Percentiles rank a stretch among this genome's conserved stretches.
These are phyloP conservation scores for Copsychus sechellarum DNA, from an alignment of 2,113 vertebrate species.

Conservation along the genomic window DNA sequence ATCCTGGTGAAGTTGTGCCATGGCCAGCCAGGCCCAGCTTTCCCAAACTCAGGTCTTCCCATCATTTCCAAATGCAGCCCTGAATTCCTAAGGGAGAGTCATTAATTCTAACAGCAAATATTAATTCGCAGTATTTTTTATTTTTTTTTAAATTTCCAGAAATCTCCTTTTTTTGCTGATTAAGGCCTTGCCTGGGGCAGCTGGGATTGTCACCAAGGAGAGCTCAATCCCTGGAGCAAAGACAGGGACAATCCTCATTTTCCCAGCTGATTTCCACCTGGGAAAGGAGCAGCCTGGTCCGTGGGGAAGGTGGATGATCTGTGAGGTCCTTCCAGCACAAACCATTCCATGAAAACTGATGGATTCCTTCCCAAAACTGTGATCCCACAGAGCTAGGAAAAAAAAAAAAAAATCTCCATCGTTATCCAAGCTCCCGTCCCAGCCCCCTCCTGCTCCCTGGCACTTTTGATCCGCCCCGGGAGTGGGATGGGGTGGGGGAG, in stretches of 20 bases:
- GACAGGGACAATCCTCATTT: background rate
- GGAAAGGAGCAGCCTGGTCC: background rate
- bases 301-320: background rate
- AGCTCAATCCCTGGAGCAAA: background rate
- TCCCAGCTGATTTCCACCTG: background rate
- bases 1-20: background rate
- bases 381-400: background rate
- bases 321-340: background rate
- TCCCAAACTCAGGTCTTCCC: background rate
- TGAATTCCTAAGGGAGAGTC: background rate
- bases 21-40: background rate
- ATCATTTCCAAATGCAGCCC: accelerated
- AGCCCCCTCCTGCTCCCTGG: background rate
- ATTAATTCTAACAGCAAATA: background rate
- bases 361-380: background rate
- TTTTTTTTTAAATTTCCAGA: background rate
- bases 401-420: background rate
- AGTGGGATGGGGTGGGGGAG: background rate
- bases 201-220: background rate
- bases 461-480: background rate
- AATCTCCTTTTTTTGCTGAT: background rate
- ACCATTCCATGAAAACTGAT: background rate
- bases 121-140: background rate
- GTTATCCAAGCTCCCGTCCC: accelerated
- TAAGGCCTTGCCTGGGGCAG: background rate